Evolutionary conservation across 1,140 invertebrate genomes (phyloP).

Genomic region (Episyrphus balteatus): DNA sequence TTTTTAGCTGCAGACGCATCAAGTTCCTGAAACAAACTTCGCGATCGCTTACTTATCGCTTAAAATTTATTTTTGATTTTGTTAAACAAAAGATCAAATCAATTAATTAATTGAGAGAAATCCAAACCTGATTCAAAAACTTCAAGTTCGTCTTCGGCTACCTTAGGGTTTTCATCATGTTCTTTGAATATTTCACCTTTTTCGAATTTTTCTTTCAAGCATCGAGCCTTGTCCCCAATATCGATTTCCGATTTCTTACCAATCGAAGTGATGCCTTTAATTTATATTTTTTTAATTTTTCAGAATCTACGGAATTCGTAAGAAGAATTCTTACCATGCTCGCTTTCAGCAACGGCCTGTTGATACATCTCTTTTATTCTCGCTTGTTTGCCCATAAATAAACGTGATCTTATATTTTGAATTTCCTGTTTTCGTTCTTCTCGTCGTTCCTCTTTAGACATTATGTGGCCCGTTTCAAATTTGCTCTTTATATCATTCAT

Average conservation of each 20-base stretch:
- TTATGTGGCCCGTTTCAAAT: slow-evolving; percentile 58
- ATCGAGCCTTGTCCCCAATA: slow-evolving; percentile 50
- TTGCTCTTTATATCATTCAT: slow-evolving; percentile 73
- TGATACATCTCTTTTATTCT: slow-evolving; percentile 88
- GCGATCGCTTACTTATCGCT: slow-evolving; percentile 78
- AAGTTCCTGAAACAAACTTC: slow-evolving; percentile 73
- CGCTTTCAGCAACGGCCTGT: slow-evolving; percentile 72
- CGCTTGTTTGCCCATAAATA: slow-evolving; percentile 79
- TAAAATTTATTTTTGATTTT: slow-evolving; percentile 6
- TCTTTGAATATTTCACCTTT: slow-evolving; percentile 63
- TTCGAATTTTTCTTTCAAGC: slow-evolving; percentile 74
- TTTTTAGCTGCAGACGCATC: slow-evolving; percentile 54
- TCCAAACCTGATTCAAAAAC: slow-evolving; percentile 68
- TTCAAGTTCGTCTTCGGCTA: slow-evolving; percentile 51
- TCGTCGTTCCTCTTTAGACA: slow-evolving; percentile 53
- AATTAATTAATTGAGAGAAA: not conserved
- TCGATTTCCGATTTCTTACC: slow-evolving; percentile 49
- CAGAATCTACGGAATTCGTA: no score
- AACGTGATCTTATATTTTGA: slow-evolving; percentile 65
- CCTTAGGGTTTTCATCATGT: slow-evolving; percentile 41
- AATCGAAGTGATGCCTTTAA: slow-evolving; percentile 44
- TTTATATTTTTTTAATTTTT: not conserved
- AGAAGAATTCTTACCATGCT: slow-evolving; percentile 40
- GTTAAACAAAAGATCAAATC: not conserved
- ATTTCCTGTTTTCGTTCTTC: slow-evolving; percentile 82